Conservation (phyloP, 2,888 invertebrate species). For the Teleogryllus oceanicus region DNA sequence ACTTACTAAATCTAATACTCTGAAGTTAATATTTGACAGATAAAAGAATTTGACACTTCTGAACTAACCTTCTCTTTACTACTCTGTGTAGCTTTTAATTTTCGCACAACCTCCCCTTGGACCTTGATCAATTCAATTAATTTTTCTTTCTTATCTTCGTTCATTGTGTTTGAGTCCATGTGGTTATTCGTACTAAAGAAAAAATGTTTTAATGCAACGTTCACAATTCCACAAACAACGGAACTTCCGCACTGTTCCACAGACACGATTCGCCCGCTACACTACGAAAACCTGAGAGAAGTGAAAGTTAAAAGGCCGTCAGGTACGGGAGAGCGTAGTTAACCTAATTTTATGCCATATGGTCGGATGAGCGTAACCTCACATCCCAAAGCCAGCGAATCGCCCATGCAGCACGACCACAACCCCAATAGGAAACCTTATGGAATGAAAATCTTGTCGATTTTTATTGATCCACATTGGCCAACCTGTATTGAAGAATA, state of each 20-base stretch:
- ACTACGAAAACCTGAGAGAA: neutral
- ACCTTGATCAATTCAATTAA: conserved; percentile 60
- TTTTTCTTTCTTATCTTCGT: conserved; percentile 44
- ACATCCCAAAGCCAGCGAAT: too few relatives aligned
- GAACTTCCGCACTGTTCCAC: too few relatives aligned
- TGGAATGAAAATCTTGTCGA: too few relatives aligned
- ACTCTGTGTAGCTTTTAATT: conserved; percentile 76
- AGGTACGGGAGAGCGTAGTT: neutral
- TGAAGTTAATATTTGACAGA: too few relatives aligned
- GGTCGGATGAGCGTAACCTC: too few relatives aligned
- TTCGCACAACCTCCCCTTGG: conserved; percentile 78
- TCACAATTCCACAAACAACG: too few relatives aligned
- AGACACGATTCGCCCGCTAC: too few relatives aligned
- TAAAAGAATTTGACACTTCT: neutral
- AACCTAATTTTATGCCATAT: neutral
- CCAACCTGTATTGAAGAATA: too few relatives aligned
- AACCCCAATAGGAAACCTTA: too few relatives aligned
- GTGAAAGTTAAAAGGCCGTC: neutral
- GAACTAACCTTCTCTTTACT: conserved; percentile 66
- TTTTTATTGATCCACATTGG: too few relatives aligned
- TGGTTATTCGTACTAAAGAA: neutral
- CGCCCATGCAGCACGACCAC: too few relatives aligned
- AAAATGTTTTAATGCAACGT: too few relatives aligned
- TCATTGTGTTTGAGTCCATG: conserved; percentile 33
- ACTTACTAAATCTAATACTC: neutral